A percentile compares a stretch with the other conserved stretches of the same genome.
phyloP scores from a whole-genome alignment of 1,140 invertebrate species.

The Papilio machaon region DNA sequence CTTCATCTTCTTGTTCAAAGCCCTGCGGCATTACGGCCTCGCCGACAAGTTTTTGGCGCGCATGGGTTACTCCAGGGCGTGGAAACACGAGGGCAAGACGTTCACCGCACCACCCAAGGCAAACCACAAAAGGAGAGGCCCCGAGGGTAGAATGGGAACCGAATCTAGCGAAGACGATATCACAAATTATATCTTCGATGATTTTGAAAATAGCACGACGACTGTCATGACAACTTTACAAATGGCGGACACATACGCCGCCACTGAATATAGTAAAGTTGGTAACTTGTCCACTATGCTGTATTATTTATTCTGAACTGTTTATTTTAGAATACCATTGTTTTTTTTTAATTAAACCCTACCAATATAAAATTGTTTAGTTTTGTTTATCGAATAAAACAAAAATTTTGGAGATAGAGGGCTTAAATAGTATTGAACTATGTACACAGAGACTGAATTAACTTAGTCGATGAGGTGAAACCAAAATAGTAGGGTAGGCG shows the following conservation, averaged over 20 bases:
- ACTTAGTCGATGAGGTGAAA: too few relatives aligned
- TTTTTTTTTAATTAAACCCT: neutral
- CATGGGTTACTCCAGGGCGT: conserved; percentile 61
- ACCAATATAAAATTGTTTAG: neutral
- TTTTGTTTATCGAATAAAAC: neutral
- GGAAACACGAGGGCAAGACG: neutral
- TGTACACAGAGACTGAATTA: too few relatives aligned
- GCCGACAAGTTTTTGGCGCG: conserved; percentile 69
- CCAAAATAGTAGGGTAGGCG: too few relatives aligned
- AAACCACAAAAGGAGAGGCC: too few relatives aligned
- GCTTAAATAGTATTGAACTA: too few relatives aligned
- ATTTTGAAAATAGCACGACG: neutral
- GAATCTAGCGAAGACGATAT: neutral
- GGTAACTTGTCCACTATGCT: conserved; percentile 9
- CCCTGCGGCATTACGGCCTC: conserved; percentile 45
- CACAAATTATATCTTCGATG: neutral
- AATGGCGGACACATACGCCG: neutral
- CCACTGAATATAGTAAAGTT: conserved; percentile 12
- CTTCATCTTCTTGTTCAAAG: conserved; percentile 58
- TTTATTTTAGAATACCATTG: neutral
- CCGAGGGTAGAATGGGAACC: neutral
- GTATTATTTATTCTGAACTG: conserved; percentile 9
- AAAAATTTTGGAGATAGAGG: too few relatives aligned
- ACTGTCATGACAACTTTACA: neutral
- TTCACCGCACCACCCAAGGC: neutral